Conservation (phyloP, 2,888 invertebrate species). For the Scotopteryx bipunctaria region DNA sequence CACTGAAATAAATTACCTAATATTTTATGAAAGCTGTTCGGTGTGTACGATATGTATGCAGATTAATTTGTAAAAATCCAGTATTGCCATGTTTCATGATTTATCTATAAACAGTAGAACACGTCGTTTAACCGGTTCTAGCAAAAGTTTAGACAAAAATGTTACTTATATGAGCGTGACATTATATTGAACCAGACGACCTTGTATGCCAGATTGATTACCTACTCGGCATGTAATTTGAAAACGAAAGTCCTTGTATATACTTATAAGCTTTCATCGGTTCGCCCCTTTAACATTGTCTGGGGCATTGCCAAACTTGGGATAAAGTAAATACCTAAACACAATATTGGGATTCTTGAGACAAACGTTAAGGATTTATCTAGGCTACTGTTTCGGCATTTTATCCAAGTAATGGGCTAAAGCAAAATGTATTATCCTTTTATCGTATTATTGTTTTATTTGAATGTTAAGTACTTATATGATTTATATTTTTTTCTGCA, state of each 20-base stretch:
- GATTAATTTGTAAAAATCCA: constrained; percentile 7
- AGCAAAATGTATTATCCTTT: background rate
- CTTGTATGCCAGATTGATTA: constrained; percentile 48
- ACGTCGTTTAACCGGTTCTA: constrained; percentile 45
- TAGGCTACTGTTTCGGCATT: background rate
- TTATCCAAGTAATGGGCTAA: background rate
- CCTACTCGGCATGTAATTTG: constrained; percentile 32
- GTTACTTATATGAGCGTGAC: constrained; percentile 45
- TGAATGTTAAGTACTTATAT: too few species aligned
- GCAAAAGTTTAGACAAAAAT: constrained; percentile 33
- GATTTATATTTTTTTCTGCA: background rate
- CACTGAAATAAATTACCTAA: too few species aligned
- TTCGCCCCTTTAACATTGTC: constrained; percentile 31
- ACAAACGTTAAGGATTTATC: background rate
- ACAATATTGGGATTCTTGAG: background rate
- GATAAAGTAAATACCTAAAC: constrained; percentile 5
- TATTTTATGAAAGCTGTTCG: constrained; percentile 13
- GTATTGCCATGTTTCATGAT: constrained; percentile 14
- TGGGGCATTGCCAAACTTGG: constrained; percentile 18
- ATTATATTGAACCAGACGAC: constrained; percentile 54
- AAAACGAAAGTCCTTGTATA: constrained; percentile 51
- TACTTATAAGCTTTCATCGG: constrained; percentile 40
- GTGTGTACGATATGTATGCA: background rate
- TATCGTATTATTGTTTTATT: background rate
- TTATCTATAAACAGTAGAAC: constrained; percentile 26